A percentile compares a stretch with the other conserved stretches of the same genome.
phyloP scores from a whole-genome alignment of 1,140 invertebrate species.

The Drosophila subpulchrella region DNA sequence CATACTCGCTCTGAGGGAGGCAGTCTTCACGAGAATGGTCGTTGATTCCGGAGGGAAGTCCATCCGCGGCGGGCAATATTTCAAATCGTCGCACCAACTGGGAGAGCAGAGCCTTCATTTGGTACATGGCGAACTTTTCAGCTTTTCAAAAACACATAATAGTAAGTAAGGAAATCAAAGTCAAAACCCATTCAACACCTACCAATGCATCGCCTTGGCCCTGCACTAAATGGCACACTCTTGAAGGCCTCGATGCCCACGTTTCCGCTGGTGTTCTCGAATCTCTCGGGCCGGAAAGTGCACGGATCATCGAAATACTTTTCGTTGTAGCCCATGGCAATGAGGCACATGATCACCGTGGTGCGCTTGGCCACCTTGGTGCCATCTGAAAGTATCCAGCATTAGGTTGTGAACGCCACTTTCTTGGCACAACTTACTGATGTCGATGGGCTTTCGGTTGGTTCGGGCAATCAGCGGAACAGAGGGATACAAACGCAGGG shows the following conservation, averaged over 20 bases:
- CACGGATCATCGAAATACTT: slow-evolving; percentile 90
- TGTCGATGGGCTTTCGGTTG: slow-evolving; percentile 86
- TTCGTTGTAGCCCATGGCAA: slow-evolving; percentile 82
- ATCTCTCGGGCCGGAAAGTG: slow-evolving; percentile 91
- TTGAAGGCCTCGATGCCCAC: slow-evolving; percentile 79
- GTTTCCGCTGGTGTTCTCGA: slow-evolving; percentile 77
- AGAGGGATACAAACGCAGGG: slow-evolving; percentile 88
- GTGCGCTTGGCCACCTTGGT: slow-evolving; percentile 74
- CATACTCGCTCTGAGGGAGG: slow-evolving; percentile 72
- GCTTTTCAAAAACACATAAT: slow-evolving; percentile 34
- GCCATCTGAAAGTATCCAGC: slow-evolving; percentile 43
- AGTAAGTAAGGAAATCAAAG: too few species aligned
- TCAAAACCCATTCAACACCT: neutral
- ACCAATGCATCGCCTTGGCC: slow-evolving; percentile 77
- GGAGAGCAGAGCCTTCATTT: slow-evolving; percentile 84
- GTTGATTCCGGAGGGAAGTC: slow-evolving; percentile 67
- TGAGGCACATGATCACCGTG: slow-evolving; percentile 77
- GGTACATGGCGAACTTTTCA: slow-evolving; percentile 85
- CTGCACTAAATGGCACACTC: slow-evolving; percentile 87
- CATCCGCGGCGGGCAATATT: slow-evolving; percentile 68
- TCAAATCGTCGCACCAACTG: slow-evolving; percentile 82
- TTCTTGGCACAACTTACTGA: slow-evolving; percentile 84
- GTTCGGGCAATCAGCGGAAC: slow-evolving; percentile 89
- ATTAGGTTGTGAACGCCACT: neutral
- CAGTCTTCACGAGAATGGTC: slow-evolving; percentile 71